Evolutionary conservation across 2,113 vertebrate genomes (phyloP).

Genomic region (Cebus imitator): DNA sequence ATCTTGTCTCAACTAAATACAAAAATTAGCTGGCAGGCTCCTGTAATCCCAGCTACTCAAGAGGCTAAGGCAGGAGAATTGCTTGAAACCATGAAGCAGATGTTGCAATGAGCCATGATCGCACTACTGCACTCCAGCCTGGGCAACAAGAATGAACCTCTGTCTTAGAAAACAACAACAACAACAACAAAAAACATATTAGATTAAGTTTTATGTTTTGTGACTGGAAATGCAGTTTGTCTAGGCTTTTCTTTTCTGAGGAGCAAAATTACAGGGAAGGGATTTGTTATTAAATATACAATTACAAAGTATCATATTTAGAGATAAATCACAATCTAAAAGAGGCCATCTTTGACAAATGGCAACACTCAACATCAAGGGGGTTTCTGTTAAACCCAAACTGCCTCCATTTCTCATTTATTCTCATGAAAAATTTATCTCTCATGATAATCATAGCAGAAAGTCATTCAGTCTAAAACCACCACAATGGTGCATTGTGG

Average conservation of each 20-base stretch:
- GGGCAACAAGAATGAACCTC: no score
- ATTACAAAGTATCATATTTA: conserved; percentile 64
- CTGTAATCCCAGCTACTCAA: no score
- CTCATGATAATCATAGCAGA: conserved; percentile 66
- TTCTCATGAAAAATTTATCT: conserved; percentile 45
- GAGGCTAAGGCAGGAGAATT: no score
- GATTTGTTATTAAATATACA: conserved; percentile 63
- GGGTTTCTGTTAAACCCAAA: conserved; percentile 45
- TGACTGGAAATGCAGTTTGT: conserved; percentile 74
- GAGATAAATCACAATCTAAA: conserved; percentile 70
- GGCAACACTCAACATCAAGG: conserved; percentile 46
- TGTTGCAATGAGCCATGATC: no score
- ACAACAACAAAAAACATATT: neutral
- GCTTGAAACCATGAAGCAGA: no score
- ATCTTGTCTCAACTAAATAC: no score
- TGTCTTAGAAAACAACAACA: no score
- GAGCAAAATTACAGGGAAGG: conserved; percentile 56
- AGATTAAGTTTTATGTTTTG: conserved; percentile 71
- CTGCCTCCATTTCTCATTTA: conserved; percentile 24
- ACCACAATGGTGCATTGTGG: conserved; percentile 62
- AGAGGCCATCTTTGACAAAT: conserved; percentile 56
- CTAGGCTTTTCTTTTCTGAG: conserved; percentile 77
- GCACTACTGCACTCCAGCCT: no score
- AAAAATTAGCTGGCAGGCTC: no score
- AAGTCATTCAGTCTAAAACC: conserved; percentile 71